Base-by-base conservation (phyloP, 2,113 vertebrate species). In the Phainopepla nitens region DNA sequence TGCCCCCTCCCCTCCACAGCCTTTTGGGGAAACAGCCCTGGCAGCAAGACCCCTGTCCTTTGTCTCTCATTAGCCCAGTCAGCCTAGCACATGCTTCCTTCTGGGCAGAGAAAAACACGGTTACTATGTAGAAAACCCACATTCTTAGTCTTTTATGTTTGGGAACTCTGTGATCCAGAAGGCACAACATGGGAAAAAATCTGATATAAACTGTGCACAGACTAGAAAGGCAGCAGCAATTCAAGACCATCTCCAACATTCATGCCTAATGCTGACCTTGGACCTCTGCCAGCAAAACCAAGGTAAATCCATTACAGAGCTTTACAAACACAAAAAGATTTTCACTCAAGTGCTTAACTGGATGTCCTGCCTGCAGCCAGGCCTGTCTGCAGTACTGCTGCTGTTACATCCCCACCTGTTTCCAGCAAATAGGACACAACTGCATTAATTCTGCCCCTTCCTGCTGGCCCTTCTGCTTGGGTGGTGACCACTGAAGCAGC, bases 131-230 rank as follows among this genome's bases (percentile, higher is more conserved):
- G 53, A 21, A 89, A 94, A 65, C 10, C 36, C 71, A 42, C 31
- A 23, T 53, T 72, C 62, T 58, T 50, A 76, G 3, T 16, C n/a
- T 28, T 28, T 36, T 24, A 6, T 23, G 15, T 61, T 49, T 53
- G 71, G 42, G 62, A 91, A 27, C 62, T 28, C 11, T 1, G 4
- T 23, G 11, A 39, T 36, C 42, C 0, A 0, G 53, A 64, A 79
- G n/a, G 53, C 39, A 50, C 56, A 79, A 42, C 61, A n/a, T 33
- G 18, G 18, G 41, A 39, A 47, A 27, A 45, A 24, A 42, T 9
- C 17, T 8, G 31, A 72, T 33, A 29, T 10, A 35, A 91, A 69
- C 71, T 36, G 2, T 8, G 29, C 36, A 41, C 31, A 23, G 65
- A 29, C 83, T n/a, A 4, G 24, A 58, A 93, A 62, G 12, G 36